Evolutionary conservation across 2,888 invertebrate genomes (phyloP), one percentile per base, ranked within the genome.

Genomic region (Eupithecia subfuscata): DNA sequence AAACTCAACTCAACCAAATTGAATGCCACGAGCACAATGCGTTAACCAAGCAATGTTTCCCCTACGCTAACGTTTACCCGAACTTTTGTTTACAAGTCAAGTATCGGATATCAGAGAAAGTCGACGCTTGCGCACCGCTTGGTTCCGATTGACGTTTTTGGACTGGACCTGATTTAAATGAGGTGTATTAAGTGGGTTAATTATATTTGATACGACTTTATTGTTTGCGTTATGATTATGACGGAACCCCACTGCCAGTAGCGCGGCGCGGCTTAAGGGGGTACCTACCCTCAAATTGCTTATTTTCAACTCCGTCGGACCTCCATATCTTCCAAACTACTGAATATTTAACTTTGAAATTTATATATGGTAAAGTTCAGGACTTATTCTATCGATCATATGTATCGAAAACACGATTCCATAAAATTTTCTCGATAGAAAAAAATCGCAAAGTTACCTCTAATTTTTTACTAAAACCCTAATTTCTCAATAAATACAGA

Each of bases 61-160:
- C 5, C 64, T 9, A 68, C 43, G 25, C 68, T 68, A 34, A 43
- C 43, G n/a, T 45, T 43, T 22, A 25, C 2, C 14, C 14, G 14
- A 25, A 25, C 25, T 12, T 68, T 68, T 68, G 25, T 68, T 43
- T 68, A 68, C 68, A 16, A n/a, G 12, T 11, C 22, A 73, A 71
- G 73, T 74, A 71, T 71, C 22, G 75, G 79, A 70, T 80, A 77
- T 80, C 78, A 83, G 89, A 85, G 88, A 88, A 88, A 89, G 90
- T 86, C 77, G 83, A 79, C 77, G 84, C 79, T 74, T 85, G 79
- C 86, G 25, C 60, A 60, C 60, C 25, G 25, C 60, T 60, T 85
- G 85, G 86, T 88, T 87, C 78, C 84, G 79, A 83, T 86, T 81
- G 82, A 78, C 84, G 81, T 86, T 84, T 85, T 85, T 78, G 84